Evolutionary conservation across 2,888 invertebrate genomes (phyloP).

Genomic region (Campopleginae sp.): DNA sequence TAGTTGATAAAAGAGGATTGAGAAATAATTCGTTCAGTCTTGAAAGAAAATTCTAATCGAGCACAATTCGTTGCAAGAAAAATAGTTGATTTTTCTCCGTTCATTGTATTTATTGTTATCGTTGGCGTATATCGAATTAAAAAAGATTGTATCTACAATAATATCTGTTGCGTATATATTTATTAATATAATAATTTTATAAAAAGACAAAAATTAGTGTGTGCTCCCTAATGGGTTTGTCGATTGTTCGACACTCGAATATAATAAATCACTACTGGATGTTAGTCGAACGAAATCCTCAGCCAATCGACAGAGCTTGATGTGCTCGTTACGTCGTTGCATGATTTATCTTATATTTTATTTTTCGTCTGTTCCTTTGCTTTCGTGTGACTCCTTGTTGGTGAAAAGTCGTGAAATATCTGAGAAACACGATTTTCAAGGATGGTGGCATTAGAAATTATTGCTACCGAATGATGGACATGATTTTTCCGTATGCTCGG

Average conservation of each 20-base stretch:
- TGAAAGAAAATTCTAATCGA: slow-evolving; percentile 32
- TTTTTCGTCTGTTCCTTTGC: neutral
- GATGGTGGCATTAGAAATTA: slow-evolving; percentile 19
- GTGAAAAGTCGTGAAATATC: slow-evolving; percentile 13
- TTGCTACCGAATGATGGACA: slow-evolving; percentile 36
- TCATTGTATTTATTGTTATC: slow-evolving; percentile 45
- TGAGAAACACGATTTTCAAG: slow-evolving; percentile 45
- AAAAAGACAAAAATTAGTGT: neutral
- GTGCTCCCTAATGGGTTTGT: slow-evolving; percentile 20
- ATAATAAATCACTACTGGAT: slow-evolving; percentile 49
- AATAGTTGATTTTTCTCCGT: slow-evolving; percentile 38
- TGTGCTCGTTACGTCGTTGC: slow-evolving; percentile 42
- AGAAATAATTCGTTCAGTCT: slow-evolving; percentile 40
- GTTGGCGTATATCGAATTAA: slow-evolving; percentile 49
- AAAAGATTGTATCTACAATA: slow-evolving; percentile 62
- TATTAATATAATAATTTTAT: slow-evolving; percentile 11
- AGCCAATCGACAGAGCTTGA: slow-evolving; percentile 53
- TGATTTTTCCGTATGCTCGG: slow-evolving; percentile 45
- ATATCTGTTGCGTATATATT: slow-evolving; percentile 38
- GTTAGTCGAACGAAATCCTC: slow-evolving; percentile 57
- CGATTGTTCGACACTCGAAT: slow-evolving; percentile 42
- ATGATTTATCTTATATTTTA: slow-evolving; percentile 12
- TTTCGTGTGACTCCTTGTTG: slow-evolving; percentile 13
- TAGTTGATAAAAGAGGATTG: neutral
- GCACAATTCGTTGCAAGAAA: slow-evolving; percentile 15